Conservation (phyloP, 2,797 vertebrate species). For the Onychomys torridus region DNA sequence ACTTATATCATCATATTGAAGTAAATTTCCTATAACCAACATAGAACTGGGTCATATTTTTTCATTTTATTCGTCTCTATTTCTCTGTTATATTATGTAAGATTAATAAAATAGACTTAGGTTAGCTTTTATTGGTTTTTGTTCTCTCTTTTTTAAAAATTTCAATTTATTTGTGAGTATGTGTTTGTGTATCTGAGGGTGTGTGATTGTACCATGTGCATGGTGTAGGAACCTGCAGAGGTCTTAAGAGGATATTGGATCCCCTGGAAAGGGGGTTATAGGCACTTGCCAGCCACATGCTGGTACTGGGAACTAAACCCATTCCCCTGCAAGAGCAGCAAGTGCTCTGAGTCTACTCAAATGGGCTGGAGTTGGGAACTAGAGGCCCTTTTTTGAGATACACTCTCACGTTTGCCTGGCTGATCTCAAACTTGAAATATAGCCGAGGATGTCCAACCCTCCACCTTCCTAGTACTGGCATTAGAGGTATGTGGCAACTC, state of each 20-base stretch:
- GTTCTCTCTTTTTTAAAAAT: background rate
- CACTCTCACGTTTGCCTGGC: background rate
- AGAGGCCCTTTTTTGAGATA: background rate
- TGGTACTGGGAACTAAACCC: background rate
- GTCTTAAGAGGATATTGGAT: background rate
- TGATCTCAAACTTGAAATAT: background rate
- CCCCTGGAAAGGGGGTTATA: background rate
- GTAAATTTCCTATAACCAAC: background rate
- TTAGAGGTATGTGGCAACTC: background rate
- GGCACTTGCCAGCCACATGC: background rate
- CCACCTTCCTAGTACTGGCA: background rate
- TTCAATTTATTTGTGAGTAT: background rate
- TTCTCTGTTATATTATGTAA: background rate
- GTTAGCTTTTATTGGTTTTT: conserved; percentile 14
- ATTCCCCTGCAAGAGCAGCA: background rate
- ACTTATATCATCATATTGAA: background rate
- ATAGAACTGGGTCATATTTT: background rate
- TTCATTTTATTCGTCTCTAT: background rate
- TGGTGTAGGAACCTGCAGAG: background rate
- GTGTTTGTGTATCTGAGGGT: background rate
- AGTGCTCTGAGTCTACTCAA: background rate
- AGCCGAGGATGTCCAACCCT: background rate
- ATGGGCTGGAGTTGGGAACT: background rate
- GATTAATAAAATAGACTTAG: conserved; percentile 31
- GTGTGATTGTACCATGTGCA: background rate